Conservation (phyloP, 2,888 invertebrate species). For the Callyntrura guangdongensis region DNA sequence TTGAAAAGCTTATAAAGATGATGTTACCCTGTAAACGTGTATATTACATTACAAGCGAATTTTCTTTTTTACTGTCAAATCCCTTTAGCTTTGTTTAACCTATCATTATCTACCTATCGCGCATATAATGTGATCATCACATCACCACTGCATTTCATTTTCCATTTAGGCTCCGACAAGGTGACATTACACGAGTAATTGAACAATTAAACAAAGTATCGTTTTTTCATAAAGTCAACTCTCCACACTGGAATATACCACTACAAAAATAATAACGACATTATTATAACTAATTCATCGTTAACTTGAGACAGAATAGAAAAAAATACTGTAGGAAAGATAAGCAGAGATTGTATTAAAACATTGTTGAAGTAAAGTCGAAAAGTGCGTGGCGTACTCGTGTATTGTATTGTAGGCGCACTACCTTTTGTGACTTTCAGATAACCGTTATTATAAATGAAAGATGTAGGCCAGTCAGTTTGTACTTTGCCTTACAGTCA, state of each 20-base stretch:
- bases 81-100: not conserved
- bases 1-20: not conserved
- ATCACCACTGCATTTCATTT: constrained; percentile 48
- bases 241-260: not conserved
- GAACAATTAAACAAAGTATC: not conserved
- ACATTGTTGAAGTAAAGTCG: constrained; percentile 9
- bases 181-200: constrained; percentile 55
- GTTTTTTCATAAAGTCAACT: not conserved
- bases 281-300: no score
- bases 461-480: not conserved
- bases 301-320: no score
- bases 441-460: no score
- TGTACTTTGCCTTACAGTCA: not conserved
- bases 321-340: no score
- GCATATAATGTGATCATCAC: constrained; percentile 63
- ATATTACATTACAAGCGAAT: not conserved
- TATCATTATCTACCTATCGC: not conserved
- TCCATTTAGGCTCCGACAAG: constrained; percentile 55
- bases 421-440: no score
- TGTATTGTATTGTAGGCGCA: no score
- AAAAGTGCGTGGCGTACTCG: no score
- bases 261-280: no score
- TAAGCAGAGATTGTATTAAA: not conserved
- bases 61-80: not conserved
- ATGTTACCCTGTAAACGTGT: not conserved